A percentile compares a stretch with the other conserved stretches of the same genome.
phyloP scores from a whole-genome alignment of 2,797 vertebrate genomes.

The Basileuterus tristriatus region DNA sequence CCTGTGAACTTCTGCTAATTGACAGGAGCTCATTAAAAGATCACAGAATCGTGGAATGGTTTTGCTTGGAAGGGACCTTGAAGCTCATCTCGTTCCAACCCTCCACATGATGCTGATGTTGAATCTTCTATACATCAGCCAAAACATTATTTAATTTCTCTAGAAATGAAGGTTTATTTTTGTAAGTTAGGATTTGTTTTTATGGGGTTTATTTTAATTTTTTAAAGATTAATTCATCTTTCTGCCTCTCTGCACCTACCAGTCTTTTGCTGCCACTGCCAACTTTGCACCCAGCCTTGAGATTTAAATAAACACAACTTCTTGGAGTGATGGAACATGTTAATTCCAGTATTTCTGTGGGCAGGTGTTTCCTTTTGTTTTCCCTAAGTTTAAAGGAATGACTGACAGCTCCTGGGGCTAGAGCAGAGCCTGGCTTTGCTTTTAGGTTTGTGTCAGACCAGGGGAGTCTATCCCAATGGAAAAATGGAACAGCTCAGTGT shows the following conservation, averaged over 20 bases:
- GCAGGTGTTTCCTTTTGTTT: conserved; percentile 33
- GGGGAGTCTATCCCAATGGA: not conserved
- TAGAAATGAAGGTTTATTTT: conserved; percentile 23
- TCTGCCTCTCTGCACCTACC: conserved; percentile 39
- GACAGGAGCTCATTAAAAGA: not conserved
- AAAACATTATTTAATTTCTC: conserved; percentile 45
- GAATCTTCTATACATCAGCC: not conserved
- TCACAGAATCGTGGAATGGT: not conserved
- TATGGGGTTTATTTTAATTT: not conserved
- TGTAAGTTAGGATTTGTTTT: not conserved
- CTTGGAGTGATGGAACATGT: not conserved
- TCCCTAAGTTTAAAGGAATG: not conserved
- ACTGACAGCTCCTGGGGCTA: not conserved
- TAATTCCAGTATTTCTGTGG: conserved; percentile 21
- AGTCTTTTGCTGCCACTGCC: not conserved
- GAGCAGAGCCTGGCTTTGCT: not conserved
- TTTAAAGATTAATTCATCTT: conserved; percentile 24
- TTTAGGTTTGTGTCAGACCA: not conserved
- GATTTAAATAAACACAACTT: conserved; percentile 33
- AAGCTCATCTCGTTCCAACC: not conserved
- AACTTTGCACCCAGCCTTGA: conserved; percentile 8
- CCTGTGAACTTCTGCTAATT: conserved; percentile 8
- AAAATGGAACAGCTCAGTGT: not conserved
- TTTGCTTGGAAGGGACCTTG: not conserved
- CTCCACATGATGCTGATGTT: not conserved